Evolutionary conservation across 1,140 invertebrate species (phyloP).

Genomic region (Trinorchestia longiramus): DNA sequence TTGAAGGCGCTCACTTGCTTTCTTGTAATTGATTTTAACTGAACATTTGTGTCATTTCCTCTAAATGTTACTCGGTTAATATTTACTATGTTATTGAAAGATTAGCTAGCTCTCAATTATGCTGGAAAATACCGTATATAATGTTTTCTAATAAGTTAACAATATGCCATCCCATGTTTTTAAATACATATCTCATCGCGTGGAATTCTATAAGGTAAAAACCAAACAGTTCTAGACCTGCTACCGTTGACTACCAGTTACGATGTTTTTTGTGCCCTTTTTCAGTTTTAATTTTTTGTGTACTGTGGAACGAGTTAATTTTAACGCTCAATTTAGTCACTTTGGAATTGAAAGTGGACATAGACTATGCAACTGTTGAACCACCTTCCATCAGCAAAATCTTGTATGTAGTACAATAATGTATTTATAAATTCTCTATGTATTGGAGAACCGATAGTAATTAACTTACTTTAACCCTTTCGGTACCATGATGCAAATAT

Average conservation of each 20-base stretch:
- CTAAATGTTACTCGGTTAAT: too few relatives aligned
- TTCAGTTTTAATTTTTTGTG: not conserved
- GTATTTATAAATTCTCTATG: not conserved
- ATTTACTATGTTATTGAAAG: not conserved
- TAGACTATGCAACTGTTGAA: not conserved
- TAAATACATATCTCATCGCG: not conserved
- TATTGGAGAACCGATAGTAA: too few relatives aligned
- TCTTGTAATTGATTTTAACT: not conserved
- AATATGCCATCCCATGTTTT: not conserved
- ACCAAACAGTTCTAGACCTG: not conserved
- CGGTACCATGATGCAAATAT: too few relatives aligned
- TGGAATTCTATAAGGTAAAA: not conserved
- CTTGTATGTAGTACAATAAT: not conserved
- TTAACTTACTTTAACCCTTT: too few relatives aligned
- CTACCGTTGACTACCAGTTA: not conserved
- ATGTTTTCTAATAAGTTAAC: not conserved
- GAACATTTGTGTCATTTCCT: too few relatives aligned
- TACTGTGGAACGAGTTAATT: too few relatives aligned
- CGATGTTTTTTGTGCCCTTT: not conserved
- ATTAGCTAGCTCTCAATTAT: not conserved
- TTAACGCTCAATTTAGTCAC: not conserved
- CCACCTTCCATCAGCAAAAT: not conserved
- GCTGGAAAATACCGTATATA: not conserved
- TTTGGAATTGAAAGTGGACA: not conserved
- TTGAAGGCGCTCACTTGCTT: too few relatives aligned